A percentile compares a stretch with the other conserved stretches of the same genome.
Evolutionary conservation across 2,797 vertebrate genomes (phyloP).

Genomic region (Danio aesculapii): DNA sequence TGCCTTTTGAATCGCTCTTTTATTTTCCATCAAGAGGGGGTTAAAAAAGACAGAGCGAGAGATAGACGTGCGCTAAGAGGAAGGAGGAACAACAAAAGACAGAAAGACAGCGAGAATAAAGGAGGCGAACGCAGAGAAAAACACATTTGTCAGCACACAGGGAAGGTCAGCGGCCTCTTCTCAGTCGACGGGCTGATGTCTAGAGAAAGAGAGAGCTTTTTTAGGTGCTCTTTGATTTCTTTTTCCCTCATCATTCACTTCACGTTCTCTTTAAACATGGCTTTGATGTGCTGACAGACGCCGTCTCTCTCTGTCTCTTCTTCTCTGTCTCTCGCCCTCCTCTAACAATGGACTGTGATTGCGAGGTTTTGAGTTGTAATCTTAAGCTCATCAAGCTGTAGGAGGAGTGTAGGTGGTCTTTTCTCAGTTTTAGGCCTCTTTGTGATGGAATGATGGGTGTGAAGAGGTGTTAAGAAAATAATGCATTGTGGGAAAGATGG

Average conservation of each 20-base stretch:
- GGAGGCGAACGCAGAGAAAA: slow-evolving; percentile 39
- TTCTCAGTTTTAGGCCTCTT: slow-evolving; percentile 31
- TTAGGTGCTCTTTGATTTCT: slow-evolving; percentile 35
- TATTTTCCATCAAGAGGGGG: slow-evolving; percentile 33
- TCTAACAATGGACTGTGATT: slow-evolving; percentile 40
- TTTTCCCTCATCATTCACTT: slow-evolving; percentile 52
- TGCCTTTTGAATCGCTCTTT: slow-evolving; percentile 10
- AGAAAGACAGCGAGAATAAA: slow-evolving; percentile 50
- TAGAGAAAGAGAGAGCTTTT: slow-evolving; percentile 35
- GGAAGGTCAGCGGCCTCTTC: slow-evolving; percentile 37
- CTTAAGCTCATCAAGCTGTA: slow-evolving; percentile 36
- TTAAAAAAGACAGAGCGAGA: slow-evolving; percentile 47
- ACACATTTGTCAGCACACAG: slow-evolving; percentile 39
- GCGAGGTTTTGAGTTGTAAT: slow-evolving; percentile 40
- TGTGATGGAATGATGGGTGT: slow-evolving; percentile 28
- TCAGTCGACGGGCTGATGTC: slow-evolving; percentile 49
- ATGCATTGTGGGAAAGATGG: not conserved
- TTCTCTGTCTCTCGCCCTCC: slow-evolving; percentile 2
- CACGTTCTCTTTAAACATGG: slow-evolving; percentile 45
- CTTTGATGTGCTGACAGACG: slow-evolving; percentile 53
- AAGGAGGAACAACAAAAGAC: slow-evolving; percentile 29
- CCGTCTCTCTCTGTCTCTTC: slow-evolving; percentile 23
- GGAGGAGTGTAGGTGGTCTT: slow-evolving; percentile 56
- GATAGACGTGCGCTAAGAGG: slow-evolving; percentile 17
- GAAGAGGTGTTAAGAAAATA: slow-evolving; percentile 37